A percentile compares a stretch with the other conserved stretches of the same genome.
These are phyloP conservation scores for Sebastolobus altivelis DNA, from an alignment of 2,797 vertebrate genomes.

Conservation along the genomic window DNA sequence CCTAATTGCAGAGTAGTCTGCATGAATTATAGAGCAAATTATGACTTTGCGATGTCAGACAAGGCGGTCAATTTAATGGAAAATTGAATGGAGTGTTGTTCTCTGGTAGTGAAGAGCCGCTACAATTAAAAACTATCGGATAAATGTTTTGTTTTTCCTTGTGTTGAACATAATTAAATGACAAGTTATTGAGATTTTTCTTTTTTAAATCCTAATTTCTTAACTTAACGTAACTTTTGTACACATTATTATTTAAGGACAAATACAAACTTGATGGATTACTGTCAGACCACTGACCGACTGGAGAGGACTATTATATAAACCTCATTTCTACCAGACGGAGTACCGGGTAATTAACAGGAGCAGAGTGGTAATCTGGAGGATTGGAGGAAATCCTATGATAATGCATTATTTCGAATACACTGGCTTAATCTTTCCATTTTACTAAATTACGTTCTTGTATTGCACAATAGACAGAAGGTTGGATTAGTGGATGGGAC, in stretches of 20 bases:
- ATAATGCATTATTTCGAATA: not conserved
- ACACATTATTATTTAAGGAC: not conserved
- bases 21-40: conserved; percentile 69
- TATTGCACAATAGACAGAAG: not conserved
- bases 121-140: conserved; percentile 54
- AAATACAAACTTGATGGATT: not conserved
- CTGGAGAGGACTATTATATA: not conserved
- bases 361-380: not conserved
- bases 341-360: not conserved
- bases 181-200: conserved; percentile 19
- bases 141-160: conserved; percentile 40
- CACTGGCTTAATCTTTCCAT: not conserved
- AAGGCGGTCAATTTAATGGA: conserved; percentile 50
- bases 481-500: too few relatives aligned
- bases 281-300: not conserved
- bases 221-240: not conserved
- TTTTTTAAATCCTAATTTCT: not conserved
- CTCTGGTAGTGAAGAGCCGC: conserved; percentile 28
- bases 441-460: not conserved
- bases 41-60: conserved; percentile 49
- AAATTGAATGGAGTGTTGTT: conserved; percentile 33
- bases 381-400: not conserved
- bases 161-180: conserved; percentile 38
- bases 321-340: not conserved
- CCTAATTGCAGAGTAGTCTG: conserved; percentile 54